A percentile compares a stretch with the other conserved stretches of the same genome.
These are phyloP conservation scores for Avahi laniger DNA, from an alignment of 2,797 vertebrate species.

Conservation along the genomic window DNA sequence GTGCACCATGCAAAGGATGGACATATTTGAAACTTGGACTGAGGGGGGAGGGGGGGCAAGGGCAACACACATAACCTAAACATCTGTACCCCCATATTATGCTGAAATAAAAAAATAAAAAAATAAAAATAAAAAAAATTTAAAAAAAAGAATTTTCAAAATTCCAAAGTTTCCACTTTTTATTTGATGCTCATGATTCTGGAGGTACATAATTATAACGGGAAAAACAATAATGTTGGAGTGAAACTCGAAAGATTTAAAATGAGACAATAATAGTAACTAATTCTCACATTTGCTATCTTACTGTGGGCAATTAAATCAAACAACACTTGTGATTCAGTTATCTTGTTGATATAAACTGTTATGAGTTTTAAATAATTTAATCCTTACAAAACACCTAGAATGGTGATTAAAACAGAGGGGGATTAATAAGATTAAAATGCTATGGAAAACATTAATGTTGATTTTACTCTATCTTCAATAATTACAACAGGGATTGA, in stretches of 20 bases:
- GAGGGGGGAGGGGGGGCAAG: too few species aligned
- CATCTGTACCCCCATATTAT: too few species aligned
- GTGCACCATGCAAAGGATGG: too few species aligned
- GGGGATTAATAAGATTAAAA: not conserved
- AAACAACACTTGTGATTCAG: not conserved
- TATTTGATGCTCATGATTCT: not conserved
- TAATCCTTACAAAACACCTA: not conserved
- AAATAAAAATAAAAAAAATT: too few species aligned
- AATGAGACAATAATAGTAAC: not conserved
- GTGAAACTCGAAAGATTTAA: not conserved
- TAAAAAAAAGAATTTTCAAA: conserved; percentile 1
- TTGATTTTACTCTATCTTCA: not conserved
- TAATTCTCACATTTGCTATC: not conserved
- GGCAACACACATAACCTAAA: too few species aligned
- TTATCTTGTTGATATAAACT: not conserved
- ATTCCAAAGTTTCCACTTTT: not conserved
- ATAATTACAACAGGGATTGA: not conserved
- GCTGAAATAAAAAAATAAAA: too few species aligned
- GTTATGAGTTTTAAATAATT: not conserved
- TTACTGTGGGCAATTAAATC: not conserved
- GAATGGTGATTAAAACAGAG: not conserved
- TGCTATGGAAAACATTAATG: not conserved
- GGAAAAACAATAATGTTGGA: not conserved
- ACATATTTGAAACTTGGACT: too few species aligned
- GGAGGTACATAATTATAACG: not conserved